Conservation (phyloP, 1,140 invertebrate genomes). For the Eupeodes corollae region DNA sequence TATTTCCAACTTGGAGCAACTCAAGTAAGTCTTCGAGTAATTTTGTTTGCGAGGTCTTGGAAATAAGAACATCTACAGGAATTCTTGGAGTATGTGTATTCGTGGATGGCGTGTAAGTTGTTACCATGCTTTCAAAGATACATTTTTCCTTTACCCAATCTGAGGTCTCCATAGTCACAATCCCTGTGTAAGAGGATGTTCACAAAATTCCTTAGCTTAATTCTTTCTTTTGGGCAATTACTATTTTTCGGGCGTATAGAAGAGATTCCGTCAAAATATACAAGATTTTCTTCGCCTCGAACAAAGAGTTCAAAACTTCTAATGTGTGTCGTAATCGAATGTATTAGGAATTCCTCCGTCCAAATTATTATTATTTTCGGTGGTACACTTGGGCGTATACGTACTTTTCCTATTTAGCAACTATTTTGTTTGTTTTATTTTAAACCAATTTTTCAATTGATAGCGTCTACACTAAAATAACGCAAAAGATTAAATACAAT, state of each 20-base stretch:
- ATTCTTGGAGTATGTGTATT: conserved; percentile 7
- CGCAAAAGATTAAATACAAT: too few species aligned
- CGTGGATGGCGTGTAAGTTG: conserved; percentile 6
- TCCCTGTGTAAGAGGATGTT: conserved; percentile 4
- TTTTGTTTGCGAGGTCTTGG: background rate
- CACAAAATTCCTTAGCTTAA: conserved; percentile 1
- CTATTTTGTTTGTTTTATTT: too few species aligned
- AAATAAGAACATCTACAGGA: conserved; percentile 4
- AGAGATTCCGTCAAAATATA: conserved; percentile 3
- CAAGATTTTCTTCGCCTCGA: conserved; percentile 1
- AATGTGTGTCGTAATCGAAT: conserved; percentile 2
- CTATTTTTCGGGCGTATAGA: background rate
- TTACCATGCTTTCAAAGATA: conserved; percentile 3
- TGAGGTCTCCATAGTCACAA: conserved; percentile 2
- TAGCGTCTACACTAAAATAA: too few species aligned
- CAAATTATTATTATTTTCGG: background rate
- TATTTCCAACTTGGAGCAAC: conserved; percentile 1
- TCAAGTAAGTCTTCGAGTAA: conserved; percentile 1
- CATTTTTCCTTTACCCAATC: conserved; percentile 2
- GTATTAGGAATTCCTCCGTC: conserved; percentile 2
- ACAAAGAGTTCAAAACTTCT: conserved; percentile 7
- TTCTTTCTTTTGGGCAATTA: conserved; percentile 2
- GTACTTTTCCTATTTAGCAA: too few species aligned
- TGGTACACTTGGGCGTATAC: too few species aligned
- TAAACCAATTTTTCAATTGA: too few species aligned